A percentile compares a stretch with the other conserved stretches of the same genome.
phyloP scores from a whole-genome alignment of 2,113 vertebrate genomes.

The Poeciliopsis retropinna region DNA sequence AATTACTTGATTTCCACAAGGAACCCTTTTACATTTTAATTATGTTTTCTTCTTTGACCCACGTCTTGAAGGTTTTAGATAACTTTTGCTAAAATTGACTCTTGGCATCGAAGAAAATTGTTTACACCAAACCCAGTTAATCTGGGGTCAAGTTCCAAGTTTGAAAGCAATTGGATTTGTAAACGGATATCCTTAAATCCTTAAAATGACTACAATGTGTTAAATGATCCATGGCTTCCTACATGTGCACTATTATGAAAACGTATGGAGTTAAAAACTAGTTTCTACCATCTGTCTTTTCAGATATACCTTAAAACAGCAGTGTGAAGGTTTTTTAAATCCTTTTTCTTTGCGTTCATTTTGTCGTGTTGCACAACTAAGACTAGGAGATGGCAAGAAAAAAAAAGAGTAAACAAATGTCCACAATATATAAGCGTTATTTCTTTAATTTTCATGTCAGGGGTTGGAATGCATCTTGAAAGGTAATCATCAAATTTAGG shows the following conservation, averaged over 20 bases:
- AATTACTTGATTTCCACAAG: no score
- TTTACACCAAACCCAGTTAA: no score
- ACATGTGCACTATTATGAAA: neutral
- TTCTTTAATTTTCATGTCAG: conserved; percentile 8
- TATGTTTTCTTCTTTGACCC: no score
- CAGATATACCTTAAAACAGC: neutral
- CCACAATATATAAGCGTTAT: conserved; percentile 1
- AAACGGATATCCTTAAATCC: no score
- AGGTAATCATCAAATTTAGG: conserved; percentile 1
- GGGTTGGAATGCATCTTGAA: neutral
- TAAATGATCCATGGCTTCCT: neutral
- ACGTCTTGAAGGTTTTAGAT: no score
- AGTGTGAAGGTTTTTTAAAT: neutral
- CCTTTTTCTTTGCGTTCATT: no score
- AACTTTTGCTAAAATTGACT: no score
- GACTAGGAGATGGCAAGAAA: neutral
- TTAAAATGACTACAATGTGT: neutral
- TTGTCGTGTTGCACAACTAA: no score
- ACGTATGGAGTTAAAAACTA: neutral
- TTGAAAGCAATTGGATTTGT: no score
- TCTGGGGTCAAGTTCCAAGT: no score
- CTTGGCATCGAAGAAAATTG: no score
- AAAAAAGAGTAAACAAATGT: neutral
- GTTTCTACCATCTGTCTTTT: neutral
- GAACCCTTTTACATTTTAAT: no score